A percentile compares a stretch with the other conserved stretches of the same genome.
These are phyloP conservation scores for Leptinotarsa juncta DNA, from an alignment of 2,888 invertebrate genomes.

Conservation along the genomic window DNA sequence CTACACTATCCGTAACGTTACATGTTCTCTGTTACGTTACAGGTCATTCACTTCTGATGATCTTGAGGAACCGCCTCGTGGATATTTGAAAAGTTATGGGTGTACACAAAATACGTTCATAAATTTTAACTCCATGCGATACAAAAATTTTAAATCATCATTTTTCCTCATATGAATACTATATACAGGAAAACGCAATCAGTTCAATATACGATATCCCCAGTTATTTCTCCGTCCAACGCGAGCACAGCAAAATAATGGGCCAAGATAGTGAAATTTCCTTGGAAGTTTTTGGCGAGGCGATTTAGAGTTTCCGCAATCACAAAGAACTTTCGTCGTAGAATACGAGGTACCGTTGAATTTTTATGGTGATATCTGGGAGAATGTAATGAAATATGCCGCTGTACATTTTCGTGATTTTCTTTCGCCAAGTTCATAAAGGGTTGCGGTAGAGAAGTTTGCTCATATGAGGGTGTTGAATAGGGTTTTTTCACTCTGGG, in stretches of 20 bases:
- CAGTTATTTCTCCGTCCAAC: constrained; percentile 19
- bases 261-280: constrained; percentile 41
- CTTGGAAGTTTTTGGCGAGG: constrained; percentile 38
- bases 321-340: constrained; percentile 35
- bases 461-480: not conserved
- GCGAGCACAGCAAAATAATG: constrained; percentile 38
- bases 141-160: too few relatives aligned
- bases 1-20: too few relatives aligned
- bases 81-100: too few relatives aligned
- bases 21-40: too few relatives aligned
- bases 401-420: constrained; percentile 23
- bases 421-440: not conserved
- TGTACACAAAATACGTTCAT: too few relatives aligned
- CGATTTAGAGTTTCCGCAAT: constrained; percentile 42
- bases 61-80: too few relatives aligned
- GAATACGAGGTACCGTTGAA: constrained; percentile 37
- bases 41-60: too few relatives aligned
- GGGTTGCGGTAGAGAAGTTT: not conserved
- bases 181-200: not conserved
- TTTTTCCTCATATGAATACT: too few relatives aligned
- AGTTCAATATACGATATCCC: not conserved
- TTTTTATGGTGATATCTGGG: constrained; percentile 34
- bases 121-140: too few relatives aligned
- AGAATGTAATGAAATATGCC: constrained; percentile 31
- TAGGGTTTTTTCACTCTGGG: not conserved